Conservation (phyloP, 2,797 vertebrate species). For the Arctocebus calabarensis region DNA sequence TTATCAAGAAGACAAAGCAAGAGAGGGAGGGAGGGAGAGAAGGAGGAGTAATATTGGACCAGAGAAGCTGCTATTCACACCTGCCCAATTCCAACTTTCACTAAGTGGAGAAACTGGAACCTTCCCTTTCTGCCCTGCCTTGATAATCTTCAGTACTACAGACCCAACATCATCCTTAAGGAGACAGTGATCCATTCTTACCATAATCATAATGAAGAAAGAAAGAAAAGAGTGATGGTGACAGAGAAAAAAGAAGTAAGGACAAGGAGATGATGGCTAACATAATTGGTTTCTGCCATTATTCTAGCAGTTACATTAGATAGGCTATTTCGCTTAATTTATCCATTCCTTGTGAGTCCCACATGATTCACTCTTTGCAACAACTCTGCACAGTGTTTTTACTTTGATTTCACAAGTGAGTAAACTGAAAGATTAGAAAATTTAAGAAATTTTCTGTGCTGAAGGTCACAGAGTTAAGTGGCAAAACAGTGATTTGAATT, state of each 20-base stretch:
- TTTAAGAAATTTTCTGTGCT: neutral
- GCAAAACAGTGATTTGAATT: neutral
- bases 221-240: neutral
- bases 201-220: neutral
- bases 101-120: neutral
- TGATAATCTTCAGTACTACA: neutral
- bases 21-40: neutral
- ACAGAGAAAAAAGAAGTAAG: neutral
- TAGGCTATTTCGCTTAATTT: neutral
- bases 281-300: neutral
- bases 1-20: neutral
- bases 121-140: neutral
- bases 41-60: neutral
- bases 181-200: neutral
- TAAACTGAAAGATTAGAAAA: slow-evolving; percentile 34
- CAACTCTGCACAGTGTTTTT: neutral
- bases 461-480: slow-evolving; percentile 8
- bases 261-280: neutral
- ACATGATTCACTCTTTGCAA: neutral
- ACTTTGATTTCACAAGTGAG: slow-evolving; percentile 10
- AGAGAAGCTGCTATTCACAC: neutral
- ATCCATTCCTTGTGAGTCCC: neutral
- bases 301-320: neutral
- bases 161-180: neutral
- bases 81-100: neutral